Conservation (phyloP, 2,797 vertebrate species). For the Oceanodroma leucorhoa region DNA sequence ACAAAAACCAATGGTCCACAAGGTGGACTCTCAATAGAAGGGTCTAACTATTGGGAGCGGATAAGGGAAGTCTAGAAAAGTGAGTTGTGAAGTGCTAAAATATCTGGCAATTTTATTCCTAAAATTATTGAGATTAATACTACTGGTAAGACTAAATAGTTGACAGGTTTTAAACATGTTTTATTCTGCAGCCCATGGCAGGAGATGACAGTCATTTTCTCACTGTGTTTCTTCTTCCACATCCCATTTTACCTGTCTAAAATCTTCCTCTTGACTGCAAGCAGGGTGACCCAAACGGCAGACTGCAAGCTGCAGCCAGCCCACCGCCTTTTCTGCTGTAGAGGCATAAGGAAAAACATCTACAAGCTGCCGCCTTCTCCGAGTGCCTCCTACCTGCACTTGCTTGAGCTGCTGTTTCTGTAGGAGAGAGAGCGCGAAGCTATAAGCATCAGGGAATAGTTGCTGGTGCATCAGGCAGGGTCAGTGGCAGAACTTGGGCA, state of each 20-base stretch:
- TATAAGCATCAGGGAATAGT: background rate
- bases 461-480: background rate
- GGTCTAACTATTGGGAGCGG: background rate
- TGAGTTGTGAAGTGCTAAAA: background rate
- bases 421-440: background rate
- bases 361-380: background rate
- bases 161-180: background rate
- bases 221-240: background rate
- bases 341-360: background rate
- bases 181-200: background rate
- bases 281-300: background rate
- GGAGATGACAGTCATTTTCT: background rate
- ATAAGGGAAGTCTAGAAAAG: background rate
- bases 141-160: background rate
- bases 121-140: background rate
- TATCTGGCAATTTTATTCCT: background rate
- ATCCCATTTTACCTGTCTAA: background rate
- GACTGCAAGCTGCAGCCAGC: background rate
- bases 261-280: background rate
- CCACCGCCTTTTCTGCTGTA: background rate
- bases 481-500: background rate
- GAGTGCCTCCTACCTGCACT: background rate
- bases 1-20: fast-evolving
- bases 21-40: background rate
- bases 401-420: background rate